Conservation (phyloP, 1,140 invertebrate species). For the Branchinecta lindahli region DNA sequence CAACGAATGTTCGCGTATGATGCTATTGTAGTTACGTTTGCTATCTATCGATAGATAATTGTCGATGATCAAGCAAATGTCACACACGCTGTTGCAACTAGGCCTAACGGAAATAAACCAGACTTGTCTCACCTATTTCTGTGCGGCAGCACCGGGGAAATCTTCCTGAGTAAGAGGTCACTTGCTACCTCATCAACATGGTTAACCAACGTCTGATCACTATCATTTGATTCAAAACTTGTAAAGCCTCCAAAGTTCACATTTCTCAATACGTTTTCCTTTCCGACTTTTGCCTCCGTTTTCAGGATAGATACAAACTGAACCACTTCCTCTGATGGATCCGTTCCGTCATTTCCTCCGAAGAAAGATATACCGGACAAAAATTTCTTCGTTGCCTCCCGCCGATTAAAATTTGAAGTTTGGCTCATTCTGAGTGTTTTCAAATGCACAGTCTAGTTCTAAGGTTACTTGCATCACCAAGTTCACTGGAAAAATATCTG, state of each 20-base stretch:
- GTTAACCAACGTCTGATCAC: constrained; percentile 6
- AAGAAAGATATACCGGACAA: background rate
- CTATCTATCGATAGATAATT: too few relatives aligned
- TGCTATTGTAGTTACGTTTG: too few relatives aligned
- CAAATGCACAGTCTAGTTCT: too few relatives aligned
- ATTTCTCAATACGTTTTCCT: constrained; percentile 4
- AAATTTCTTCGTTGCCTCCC: background rate
- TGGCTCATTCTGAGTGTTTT: background rate
- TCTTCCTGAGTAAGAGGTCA: too few relatives aligned
- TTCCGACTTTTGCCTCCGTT: background rate
- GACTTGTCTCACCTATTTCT: too few relatives aligned
- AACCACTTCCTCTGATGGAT: background rate
- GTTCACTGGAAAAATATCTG: too few relatives aligned
- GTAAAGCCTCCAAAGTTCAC: background rate
- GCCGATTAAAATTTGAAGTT: background rate
- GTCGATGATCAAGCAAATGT: too few relatives aligned
- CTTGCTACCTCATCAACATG: background rate
- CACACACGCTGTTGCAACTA: too few relatives aligned
- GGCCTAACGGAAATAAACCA: too few relatives aligned
- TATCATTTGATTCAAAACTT: constrained; percentile 6
- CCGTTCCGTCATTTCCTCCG: background rate
- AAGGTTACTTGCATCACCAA: too few relatives aligned
- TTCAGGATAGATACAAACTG: background rate
- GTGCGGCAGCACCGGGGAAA: too few relatives aligned
- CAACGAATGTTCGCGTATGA: too few relatives aligned